phyloP scores from a whole-genome alignment of 2,888 invertebrate genomes.

The Schrankia costaestrigalis region DNA sequence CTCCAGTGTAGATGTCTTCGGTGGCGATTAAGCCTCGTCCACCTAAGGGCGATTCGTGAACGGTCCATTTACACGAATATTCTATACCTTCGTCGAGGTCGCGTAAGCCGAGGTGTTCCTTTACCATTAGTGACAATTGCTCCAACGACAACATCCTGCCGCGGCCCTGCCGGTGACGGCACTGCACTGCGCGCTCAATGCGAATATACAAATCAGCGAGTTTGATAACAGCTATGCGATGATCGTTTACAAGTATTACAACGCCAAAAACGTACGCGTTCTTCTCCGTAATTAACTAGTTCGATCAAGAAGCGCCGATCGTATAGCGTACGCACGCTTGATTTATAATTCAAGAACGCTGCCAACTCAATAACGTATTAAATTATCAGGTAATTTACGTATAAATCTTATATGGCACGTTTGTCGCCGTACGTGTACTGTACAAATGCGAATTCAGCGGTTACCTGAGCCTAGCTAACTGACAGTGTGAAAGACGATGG shows the following conservation, averaged over 20 bases:
- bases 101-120: slow-evolving; percentile 65
- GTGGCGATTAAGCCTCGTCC: slow-evolving; percentile 87
- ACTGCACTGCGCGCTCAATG: slow-evolving; percentile 68
- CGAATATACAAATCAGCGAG: slow-evolving; percentile 65
- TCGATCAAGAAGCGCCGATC: slow-evolving; percentile 52
- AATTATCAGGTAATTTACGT: slow-evolving; percentile 48
- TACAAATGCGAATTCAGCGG: slow-evolving; percentile 26
- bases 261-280: slow-evolving; percentile 57
- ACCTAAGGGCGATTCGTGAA: slow-evolving; percentile 81
- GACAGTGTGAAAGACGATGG: slow-evolving; percentile 53
- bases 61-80: slow-evolving; percentile 77
- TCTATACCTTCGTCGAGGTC: slow-evolving; percentile 42
- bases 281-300: slow-evolving; percentile 60
- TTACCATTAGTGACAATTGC: slow-evolving; percentile 71
- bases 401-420: slow-evolving; percentile 18
- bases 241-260: slow-evolving; percentile 55
- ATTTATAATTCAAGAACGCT: slow-evolving; percentile 54
- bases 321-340: slow-evolving; percentile 52
- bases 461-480: slow-evolving; percentile 49
- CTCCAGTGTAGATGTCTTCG: slow-evolving; percentile 83
- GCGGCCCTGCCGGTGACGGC: slow-evolving; percentile 58
- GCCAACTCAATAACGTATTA: slow-evolving; percentile 56
- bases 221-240: slow-evolving; percentile 67
- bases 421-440: slow-evolving; percentile 15
- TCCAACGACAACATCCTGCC: slow-evolving; percentile 78